Evolutionary conservation across 1,140 invertebrate genomes (phyloP), one percentile per base, ranked within the genome.

Genomic region (Acromyrmex heyeri): DNA sequence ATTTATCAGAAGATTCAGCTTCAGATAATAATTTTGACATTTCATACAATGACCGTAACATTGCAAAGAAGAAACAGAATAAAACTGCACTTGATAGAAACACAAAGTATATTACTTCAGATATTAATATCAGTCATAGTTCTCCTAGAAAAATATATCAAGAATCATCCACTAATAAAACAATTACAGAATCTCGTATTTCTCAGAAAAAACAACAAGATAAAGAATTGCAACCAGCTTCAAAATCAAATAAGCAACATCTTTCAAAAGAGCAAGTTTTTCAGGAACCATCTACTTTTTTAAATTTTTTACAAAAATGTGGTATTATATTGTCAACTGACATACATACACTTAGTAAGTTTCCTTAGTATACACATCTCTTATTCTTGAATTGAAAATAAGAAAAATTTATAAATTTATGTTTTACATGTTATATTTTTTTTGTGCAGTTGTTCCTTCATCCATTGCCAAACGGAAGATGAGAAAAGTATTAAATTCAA

Each of bases 401-500:
- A 67, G 50, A 44, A 53, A 7, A 38, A 64, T 81, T 14, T 53
- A 34, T 50, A 34, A 21, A 75, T 69, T 62, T 48, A 57, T 64
- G 73, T n/a, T 18, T 70, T 86, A 5, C 21, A 38, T 61, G 53
- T 57, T 44, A 10, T 77, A 62, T 48, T 83, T 5, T 75, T 67
- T 81, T 18, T 85, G 1, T 44, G 10, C 8, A 95, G 95, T 86
- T 76, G 77, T 88, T 73, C 87, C 93, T 70, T 70, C 92, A 61
- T 73, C 90, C 21, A 85, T 73, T 53, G 76, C 93, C 21, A 90
- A 89, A 48, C 87, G 91, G 30, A 92, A 91, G 72, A 93, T 95
- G 86, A 91, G 91, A 57, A 55, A 91, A 55, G 21, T 93, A 50
- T 78, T 95, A 53, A 34, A 24, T 16, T 79, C 67, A 38, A 81